Base-by-base conservation (phyloP, 2,888 invertebrate genomes). In the Elgonia sp. region DNA sequence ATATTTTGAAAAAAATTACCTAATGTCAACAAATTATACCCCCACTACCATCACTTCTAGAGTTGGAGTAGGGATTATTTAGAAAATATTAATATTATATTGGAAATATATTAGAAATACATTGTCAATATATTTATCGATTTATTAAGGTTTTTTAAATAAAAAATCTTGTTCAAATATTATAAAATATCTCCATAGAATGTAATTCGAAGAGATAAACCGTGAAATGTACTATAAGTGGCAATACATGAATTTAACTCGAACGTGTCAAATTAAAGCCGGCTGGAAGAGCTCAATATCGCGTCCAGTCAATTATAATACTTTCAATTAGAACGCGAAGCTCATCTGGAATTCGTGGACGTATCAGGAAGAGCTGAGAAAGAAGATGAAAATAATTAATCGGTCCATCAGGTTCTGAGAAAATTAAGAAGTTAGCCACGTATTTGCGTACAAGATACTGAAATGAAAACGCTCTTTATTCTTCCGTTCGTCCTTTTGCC, bases 351-450 rank as follows among this genome's bases (percentile, higher is more conserved):
- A 83, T 77, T 76, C 73, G 86, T 57, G 46, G 69, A 81, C 76
- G 86, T 65, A 84, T 76, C 75, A 29, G 42, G 84, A 84, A 81
- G 82, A 89, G 87, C 86, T 81, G 87, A 89, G 67, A 76, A 70
- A 55, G 62, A 86, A 72, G 84, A 76, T 81, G 81, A 84, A 88
- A 91, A 91, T 92, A 92, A 92, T 91, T 91, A 92, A 92, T 92
- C 90, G 91, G 89, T 65, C 84, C 89, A 90, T 90, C 91, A 89
- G 81, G 73, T 84, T 82, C 79, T 73, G 76, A 50, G 65, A 72
- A 84, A 82, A 80, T 80, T 76, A 42, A 82, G 60, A 90, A 90
- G 84, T 90, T 89, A 46, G 69, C 80, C 65, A 84, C 86, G 89
- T 91, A 85, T 87, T 89, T 88, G 89, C 85, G 73, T 75, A 69